Base-by-base conservation (phyloP, 2,797 vertebrate species). In the Danio aesculapii region DNA sequence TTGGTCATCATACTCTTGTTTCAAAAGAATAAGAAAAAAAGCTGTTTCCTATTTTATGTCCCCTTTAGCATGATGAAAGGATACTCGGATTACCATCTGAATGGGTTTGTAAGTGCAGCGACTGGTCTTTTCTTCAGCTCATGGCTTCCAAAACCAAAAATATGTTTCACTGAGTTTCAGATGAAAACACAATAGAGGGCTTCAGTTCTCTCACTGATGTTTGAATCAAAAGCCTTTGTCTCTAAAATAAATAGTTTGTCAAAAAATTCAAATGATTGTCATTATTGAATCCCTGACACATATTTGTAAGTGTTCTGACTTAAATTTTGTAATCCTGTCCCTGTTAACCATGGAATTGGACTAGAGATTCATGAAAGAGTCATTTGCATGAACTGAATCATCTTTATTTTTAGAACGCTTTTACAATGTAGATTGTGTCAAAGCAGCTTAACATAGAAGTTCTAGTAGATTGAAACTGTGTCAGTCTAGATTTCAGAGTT, bases 71-170 rank as follows among this genome's bases (percentile, higher is more conserved):
- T 55, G 74, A 64, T 50, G 39, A 53, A 17, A 44, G n/a, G 6
- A 64, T 53, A 44, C 8, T 8, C 49, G 9, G 1, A 10, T 17
- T 43, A 10, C 8, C 5, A 30, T 58, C 61, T 75, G 46, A 75
- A 49, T n/a, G 63, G 19, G 52, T 58, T 58, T 68, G 52, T n/a
- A 61, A 74, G 12, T 9, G 14, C 19, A 19, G 21, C 13, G 19
- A 59, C 53, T 16, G 16, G 52, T 58, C 16, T 16, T 41, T 69
- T 16, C 76, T 69, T 78, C 16, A 78, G 14, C 16, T 59, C 43
- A 30, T 3, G 21, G 75, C 43, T 49, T 59, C 10, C 21, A 49
- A 77, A 78, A 78, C 76, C 66, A 77, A 74, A 57, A 58, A 17
- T 14, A 44, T 58, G 53, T 13, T n/a, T 72, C 11, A 57, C 30